Percentiles rank a stretch among this genome's conserved stretches.
Evolutionary conservation across 2,113 vertebrate genomes (phyloP).

Genomic region (Brachyhypopomus occidentalis): DNA sequence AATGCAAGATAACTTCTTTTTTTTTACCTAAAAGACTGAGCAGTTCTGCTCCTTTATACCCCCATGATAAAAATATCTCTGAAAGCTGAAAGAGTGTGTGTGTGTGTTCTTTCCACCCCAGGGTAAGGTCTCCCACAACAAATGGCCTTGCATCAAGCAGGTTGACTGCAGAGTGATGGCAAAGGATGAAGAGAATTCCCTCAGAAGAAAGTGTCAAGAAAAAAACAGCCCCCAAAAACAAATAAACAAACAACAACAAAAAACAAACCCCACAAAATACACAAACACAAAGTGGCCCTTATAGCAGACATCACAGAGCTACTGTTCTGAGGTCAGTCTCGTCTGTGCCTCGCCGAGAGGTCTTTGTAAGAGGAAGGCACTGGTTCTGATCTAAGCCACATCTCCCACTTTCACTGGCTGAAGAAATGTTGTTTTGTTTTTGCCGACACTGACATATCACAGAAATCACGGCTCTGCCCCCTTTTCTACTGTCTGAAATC

Average conservation of each 20-base stretch:
- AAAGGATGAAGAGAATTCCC: conserved; percentile 76
- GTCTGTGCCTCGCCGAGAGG: conserved; percentile 72
- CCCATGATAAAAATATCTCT: conserved; percentile 60
- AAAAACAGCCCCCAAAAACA: conserved; percentile 55
- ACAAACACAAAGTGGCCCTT: conserved; percentile 69
- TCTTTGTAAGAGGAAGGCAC: conserved; percentile 64
- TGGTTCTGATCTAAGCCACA: conserved; percentile 63
- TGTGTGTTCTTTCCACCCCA: conserved; percentile 65
- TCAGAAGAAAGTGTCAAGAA: conserved; percentile 48
- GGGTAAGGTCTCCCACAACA: conserved; percentile 77
- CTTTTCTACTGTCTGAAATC: conserved; percentile 11
- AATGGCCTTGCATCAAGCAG: conserved; percentile 68
- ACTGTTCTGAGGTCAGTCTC: conserved; percentile 65
- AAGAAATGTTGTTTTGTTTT: conserved; percentile 35
- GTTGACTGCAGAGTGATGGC: conserved; percentile 77
- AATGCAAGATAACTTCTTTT: conserved; percentile 38
- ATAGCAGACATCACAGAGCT: conserved; percentile 68
- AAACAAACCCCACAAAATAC: conserved; percentile 54
- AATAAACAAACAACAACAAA: conserved; percentile 56
- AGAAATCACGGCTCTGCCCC: background rate
- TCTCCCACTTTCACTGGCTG: conserved; percentile 51
- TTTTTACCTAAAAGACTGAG: conserved; percentile 42
- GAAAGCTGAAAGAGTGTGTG: conserved; percentile 46
- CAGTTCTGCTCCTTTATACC: conserved; percentile 36
- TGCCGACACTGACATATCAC: background rate